These are phyloP conservation scores for Ptychochromis oligacanthus DNA, from an alignment of 2,113 vertebrate species.

Conservation along the genomic window DNA sequence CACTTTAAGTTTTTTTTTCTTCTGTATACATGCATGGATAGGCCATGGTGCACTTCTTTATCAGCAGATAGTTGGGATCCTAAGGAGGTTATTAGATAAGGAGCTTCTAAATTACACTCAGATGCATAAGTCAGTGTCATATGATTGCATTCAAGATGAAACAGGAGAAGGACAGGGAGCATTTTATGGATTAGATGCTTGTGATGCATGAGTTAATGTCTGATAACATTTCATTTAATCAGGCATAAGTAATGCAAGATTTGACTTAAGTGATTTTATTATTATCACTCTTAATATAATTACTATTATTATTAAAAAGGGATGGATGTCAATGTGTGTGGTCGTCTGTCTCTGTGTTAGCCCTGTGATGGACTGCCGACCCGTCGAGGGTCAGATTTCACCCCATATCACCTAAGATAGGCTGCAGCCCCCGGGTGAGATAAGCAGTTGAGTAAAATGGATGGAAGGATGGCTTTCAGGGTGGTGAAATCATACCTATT, in stretches of 20 bases:
- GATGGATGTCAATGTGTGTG: too few species aligned
- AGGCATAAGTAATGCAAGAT: background rate
- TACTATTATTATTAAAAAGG: background rate
- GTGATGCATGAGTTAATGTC: background rate
- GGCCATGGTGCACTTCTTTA: background rate
- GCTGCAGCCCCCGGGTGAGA: too few species aligned
- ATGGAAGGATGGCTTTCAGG: too few species aligned
- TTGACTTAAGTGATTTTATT: background rate
- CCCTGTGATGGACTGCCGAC: too few species aligned
- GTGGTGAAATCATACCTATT: too few species aligned
- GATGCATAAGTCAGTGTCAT: background rate
- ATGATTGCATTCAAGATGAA: background rate
- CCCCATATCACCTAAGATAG: too few species aligned
- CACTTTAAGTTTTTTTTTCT: background rate
- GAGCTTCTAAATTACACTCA: background rate
- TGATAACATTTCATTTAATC: too few species aligned
- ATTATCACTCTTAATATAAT: background rate
- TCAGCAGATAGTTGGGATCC: background rate
- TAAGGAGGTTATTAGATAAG: background rate
- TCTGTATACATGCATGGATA: background rate
- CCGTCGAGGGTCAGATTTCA: too few species aligned
- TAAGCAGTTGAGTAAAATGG: too few species aligned
- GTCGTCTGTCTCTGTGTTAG: too few species aligned
- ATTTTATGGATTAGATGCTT: background rate
- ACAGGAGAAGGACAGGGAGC: background rate